Conservation (phyloP, 2,888 invertebrate species). For the Pedicia rivosa region DNA sequence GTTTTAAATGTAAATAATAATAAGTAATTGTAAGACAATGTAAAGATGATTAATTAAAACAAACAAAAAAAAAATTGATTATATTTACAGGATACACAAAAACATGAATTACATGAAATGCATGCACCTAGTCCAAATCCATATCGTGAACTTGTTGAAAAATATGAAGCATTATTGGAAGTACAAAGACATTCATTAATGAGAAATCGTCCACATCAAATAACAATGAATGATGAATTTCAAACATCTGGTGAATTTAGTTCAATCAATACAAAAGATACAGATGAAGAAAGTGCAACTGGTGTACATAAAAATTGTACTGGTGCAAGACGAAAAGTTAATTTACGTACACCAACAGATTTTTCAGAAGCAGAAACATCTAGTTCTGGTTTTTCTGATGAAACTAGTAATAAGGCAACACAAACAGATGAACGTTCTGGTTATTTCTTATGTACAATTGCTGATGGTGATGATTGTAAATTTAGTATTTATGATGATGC, state of each 20-base stretch:
- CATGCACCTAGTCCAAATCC: conserved; percentile 36
- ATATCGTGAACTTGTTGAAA: conserved; percentile 66
- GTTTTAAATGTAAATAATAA: no score
- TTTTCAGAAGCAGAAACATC: conserved; percentile 76
- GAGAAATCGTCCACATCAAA: conserved; percentile 37
- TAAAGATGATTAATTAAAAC: background rate
- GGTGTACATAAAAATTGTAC: conserved; percentile 31
- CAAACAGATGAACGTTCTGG: conserved; percentile 68
- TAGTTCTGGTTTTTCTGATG: conserved; percentile 70
- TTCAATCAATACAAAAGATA: conserved; percentile 44
- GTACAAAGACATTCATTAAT: conserved; percentile 51
- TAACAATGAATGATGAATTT: conserved; percentile 46
- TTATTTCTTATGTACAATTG: conserved; percentile 70
- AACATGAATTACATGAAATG: conserved; percentile 8
- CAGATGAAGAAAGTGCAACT: conserved; percentile 48
- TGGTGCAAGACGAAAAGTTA: conserved; percentile 34
- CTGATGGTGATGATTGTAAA: conserved; percentile 71
- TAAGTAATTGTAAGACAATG: background rate
- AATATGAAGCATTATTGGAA: conserved; percentile 68
- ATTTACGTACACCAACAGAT: conserved; percentile 61
- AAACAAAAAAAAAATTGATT: conserved; percentile 4
- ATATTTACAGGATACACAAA: conserved; percentile 17
- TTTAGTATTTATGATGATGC: conserved; percentile 73
- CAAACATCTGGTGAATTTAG: conserved; percentile 59
- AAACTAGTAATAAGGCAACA: conserved; percentile 66